Conservation (phyloP, 2,113 vertebrate species). For the Semicossyphus pulcher region DNA sequence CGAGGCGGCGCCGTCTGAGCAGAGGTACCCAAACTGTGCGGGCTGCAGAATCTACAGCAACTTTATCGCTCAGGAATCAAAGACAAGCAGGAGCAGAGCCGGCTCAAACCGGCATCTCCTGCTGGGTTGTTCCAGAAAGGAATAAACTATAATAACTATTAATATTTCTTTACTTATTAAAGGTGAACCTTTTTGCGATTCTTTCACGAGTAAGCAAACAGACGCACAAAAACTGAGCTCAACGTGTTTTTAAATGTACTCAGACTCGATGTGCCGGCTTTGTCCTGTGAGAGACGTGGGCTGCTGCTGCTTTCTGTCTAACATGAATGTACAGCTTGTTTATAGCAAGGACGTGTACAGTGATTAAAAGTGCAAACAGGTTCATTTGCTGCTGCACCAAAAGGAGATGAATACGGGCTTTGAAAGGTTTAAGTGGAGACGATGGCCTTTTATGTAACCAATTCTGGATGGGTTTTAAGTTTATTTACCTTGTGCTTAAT, state of each 20-base stretch:
- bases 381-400: neutral
- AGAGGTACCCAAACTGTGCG: slow-evolving; percentile 60
- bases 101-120: slow-evolving; percentile 24
- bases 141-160: slow-evolving; percentile 22
- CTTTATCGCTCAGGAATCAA: slow-evolving; percentile 57
- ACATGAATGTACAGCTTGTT: neutral
- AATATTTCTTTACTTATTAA: slow-evolving; percentile 40
- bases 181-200: slow-evolving; percentile 19
- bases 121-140: slow-evolving; percentile 18
- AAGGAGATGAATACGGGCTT: neutral
- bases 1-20: slow-evolving; percentile 68
- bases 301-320: neutral
- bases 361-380: neutral
- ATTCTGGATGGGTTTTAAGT: neutral
- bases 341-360: neutral
- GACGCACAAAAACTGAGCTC: slow-evolving; percentile 25
- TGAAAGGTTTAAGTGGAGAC: neutral
- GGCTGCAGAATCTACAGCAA: slow-evolving; percentile 43
- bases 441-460: neutral
- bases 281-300: neutral
- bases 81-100: slow-evolving; percentile 29
- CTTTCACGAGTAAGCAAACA: too few relatives aligned
- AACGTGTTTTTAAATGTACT: slow-evolving; percentile 30
- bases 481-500: too few relatives aligned
- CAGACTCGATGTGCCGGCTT: slow-evolving; percentile 2